Evolutionary conservation across 2,888 invertebrate species (phyloP), one percentile per base, ranked within the genome.

Genomic region (Agonopterix arenella): DNA sequence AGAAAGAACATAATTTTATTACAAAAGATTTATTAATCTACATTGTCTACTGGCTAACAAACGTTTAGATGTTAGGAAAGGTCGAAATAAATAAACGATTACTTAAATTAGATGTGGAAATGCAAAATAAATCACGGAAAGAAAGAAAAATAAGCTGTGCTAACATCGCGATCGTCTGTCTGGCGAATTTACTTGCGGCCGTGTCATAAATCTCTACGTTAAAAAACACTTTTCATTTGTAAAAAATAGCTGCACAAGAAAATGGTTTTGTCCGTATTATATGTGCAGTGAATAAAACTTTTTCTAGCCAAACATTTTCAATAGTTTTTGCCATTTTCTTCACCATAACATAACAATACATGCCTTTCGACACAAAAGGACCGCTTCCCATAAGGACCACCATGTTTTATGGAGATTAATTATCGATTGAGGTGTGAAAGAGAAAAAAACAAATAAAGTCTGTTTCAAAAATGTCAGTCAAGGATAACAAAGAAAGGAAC

Each of bases 181-280:
- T 48, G 53, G 50, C 47, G 47, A 60, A 64, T 67, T 58, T 68
- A 70, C 70, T 71, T 68, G 66, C 64, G 54, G 51, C 48, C 4
- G 28, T 28, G 44, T 50, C 52, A 66, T 73, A 69, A 68, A 74
- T 73, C 64, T 66, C 44, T 38, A 37, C 53, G 52, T 59, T 60
- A 49, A 53, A 54, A 62, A 65, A 59, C 58, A 61, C 58, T 49
- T 53, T 47, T 52, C 47, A n/a, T 47, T 47, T 43, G 42, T 43
- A 47, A 36, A 42, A 40, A 40, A 40, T 40, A 40, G 28, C 28
- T 28, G 28, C 28, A 28, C 28, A 28, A 28, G 28, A 28, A 28
- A 28, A 28, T 28, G 28, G 28, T 28, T 28, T 28, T 28, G 28
- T 28, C 7, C 5, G 28, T 28, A 28, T 41, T 28, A 28, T 41